A percentile compares a stretch with the other conserved stretches of the same genome.
Evolutionary conservation across 2,888 invertebrate genomes (phyloP).

Genomic region (Sphinx pinastri): DNA sequence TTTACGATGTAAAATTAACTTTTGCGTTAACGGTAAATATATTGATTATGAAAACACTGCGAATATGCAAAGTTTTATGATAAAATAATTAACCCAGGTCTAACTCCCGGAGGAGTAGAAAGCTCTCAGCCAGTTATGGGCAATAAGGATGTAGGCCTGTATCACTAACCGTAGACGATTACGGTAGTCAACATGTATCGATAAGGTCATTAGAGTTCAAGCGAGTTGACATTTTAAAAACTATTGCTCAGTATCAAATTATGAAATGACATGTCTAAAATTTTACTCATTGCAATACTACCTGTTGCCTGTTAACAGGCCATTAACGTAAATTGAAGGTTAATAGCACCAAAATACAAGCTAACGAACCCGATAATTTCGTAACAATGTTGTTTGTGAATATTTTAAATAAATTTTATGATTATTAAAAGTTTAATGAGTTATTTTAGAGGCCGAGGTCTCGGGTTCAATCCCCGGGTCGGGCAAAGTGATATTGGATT

Average conservation of each 20-base stretch:
- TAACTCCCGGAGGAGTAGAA: no score
- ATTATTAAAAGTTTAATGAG: no score
- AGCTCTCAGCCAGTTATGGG: no score
- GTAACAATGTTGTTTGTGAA: constrained; percentile 35
- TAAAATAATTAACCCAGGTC: no score
- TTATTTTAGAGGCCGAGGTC: no score
- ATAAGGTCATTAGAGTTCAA: constrained; percentile 9
- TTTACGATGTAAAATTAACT: no score
- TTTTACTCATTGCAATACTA: constrained; percentile 25
- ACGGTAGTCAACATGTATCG: background rate
- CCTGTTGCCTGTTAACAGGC: constrained; percentile 37
- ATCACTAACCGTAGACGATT: background rate
- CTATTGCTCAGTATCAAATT: constrained; percentile 8
- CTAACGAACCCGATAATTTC: constrained; percentile 44
- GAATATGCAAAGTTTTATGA: no score
- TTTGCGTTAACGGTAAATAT: no score
- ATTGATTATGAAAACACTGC: no score
- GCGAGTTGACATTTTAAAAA: background rate
- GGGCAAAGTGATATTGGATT: no score
- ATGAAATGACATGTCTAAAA: constrained; percentile 23
- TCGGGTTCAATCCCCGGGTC: no score
- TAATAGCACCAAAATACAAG: constrained; percentile 47
- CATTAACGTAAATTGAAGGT: constrained; percentile 48
- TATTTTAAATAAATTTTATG: constrained; percentile 18
- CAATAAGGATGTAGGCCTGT: no score